phyloP scores from a whole-genome alignment of 2,888 invertebrate species.

The Trichacis sp. region DNA sequence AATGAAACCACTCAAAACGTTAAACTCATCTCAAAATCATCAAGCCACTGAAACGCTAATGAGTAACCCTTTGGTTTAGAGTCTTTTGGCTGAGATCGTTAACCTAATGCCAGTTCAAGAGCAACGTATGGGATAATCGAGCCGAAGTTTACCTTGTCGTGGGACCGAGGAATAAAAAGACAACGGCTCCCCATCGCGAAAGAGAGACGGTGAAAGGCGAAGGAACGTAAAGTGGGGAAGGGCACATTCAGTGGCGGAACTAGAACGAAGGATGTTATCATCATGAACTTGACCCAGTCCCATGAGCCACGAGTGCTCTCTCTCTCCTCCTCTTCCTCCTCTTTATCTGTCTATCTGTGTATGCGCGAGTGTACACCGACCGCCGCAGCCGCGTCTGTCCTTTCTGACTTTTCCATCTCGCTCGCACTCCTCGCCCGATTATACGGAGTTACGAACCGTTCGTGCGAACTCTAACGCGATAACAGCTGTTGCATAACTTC shows the following conservation, averaged over 20 bases:
- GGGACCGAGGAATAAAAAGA: slow-evolving; percentile 15
- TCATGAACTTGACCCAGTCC: slow-evolving; percentile 67
- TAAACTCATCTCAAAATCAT: no score
- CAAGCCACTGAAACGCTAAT: no score
- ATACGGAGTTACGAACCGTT: slow-evolving; percentile 65
- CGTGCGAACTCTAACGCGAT: slow-evolving; percentile 65
- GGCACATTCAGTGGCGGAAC: slow-evolving; percentile 46
- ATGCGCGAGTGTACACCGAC: slow-evolving; percentile 22
- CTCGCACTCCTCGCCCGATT: slow-evolving; percentile 36
- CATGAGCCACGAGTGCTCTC: slow-evolving; percentile 47
- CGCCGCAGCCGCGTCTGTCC: slow-evolving; percentile 26
- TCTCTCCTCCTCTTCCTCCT: slow-evolving; percentile 21
- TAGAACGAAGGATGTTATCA: slow-evolving; percentile 61
- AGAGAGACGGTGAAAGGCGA: slow-evolving; percentile 12
- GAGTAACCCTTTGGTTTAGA: no score
- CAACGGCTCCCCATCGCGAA: slow-evolving; percentile 1
- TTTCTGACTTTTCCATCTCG: slow-evolving; percentile 29
- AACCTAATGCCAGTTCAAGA: no score
- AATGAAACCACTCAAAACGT: no score
- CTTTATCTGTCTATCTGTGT: slow-evolving; percentile 38
- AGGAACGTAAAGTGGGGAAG: slow-evolving; percentile 17
- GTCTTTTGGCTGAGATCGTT: no score
- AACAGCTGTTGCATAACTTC: slow-evolving; percentile 62
- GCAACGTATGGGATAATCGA: no score
- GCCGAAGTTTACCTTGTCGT: slow-evolving; percentile 11